A percentile compares a stretch with the other conserved stretches of the same genome.
Conservation (phyloP, 2,888 invertebrate genomes). For the Syrista parreyssii region DNA sequence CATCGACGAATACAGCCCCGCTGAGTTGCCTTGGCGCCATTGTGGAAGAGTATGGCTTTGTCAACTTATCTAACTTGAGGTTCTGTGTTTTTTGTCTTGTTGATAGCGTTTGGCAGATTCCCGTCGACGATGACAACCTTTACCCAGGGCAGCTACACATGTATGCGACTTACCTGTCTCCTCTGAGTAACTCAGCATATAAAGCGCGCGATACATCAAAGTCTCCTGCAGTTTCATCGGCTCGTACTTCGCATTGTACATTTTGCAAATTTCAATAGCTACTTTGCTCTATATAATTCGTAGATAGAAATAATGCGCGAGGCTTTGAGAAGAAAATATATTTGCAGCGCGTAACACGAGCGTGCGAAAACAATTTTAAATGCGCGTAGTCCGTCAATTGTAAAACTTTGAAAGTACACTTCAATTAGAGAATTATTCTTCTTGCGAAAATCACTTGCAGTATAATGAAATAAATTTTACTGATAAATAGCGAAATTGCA, state of each 20-base stretch:
- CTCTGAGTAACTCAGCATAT: constrained; percentile 54
- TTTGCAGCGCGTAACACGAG: neutral
- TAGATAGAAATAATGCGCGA: neutral
- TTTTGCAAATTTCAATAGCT: neutral
- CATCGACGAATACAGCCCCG: neutral
- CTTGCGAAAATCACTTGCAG: neutral
- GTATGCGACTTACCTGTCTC: constrained; percentile 72
- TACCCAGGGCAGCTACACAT: constrained; percentile 91
- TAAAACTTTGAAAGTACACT: neutral
- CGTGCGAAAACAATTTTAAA: neutral
- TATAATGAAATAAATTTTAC: neutral
- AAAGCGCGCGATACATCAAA: constrained; percentile 49
- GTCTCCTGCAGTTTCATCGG: constrained; percentile 30
- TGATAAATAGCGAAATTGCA: neutral
- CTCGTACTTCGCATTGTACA: neutral
- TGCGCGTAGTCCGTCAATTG: neutral
- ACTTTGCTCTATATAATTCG: neutral
- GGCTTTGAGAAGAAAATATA: neutral
- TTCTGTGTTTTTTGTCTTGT: constrained; percentile 62
- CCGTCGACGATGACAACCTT: constrained; percentile 83
- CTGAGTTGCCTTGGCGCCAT: neutral
- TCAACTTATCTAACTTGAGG: constrained; percentile 29
- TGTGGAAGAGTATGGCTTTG: constrained; percentile 9
- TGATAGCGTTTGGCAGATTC: constrained; percentile 85
- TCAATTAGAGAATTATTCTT: neutral